phyloP scores from a whole-genome alignment of 2,113 vertebrate species.

The Pungitius pungitius region DNA sequence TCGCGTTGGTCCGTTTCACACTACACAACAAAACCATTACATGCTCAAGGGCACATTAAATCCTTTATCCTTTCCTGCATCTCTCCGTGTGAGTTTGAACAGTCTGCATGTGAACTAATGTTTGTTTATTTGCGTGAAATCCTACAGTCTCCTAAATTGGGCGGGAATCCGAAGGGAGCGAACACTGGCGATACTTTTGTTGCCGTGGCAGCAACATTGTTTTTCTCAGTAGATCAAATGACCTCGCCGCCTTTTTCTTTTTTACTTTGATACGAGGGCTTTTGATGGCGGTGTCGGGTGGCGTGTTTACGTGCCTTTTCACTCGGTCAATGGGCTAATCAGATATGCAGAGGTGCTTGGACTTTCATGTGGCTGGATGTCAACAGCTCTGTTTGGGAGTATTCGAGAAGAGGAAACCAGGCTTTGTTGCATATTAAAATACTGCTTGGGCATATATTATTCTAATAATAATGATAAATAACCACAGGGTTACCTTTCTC shows the following conservation, averaged over 20 bases:
- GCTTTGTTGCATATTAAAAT: slow-evolving; percentile 5
- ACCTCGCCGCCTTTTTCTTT: slow-evolving; percentile 35
- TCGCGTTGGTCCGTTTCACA: slow-evolving; percentile 45
- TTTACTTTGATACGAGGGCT: slow-evolving; percentile 47
- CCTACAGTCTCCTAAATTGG: slow-evolving; percentile 15
- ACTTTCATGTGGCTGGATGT: slow-evolving; percentile 34
- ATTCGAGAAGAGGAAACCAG: not conserved
- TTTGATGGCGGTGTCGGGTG: slow-evolving; percentile 46
- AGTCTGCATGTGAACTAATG: not conserved
- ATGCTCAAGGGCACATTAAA: slow-evolving; percentile 48
- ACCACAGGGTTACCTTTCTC: not conserved
- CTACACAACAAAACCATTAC: slow-evolving; percentile 47
- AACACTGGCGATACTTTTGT: slow-evolving; percentile 15
- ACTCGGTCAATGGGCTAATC: slow-evolving; percentile 42
- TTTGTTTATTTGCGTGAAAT: slow-evolving; percentile 11
- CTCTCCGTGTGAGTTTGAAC: slow-evolving; percentile 5
- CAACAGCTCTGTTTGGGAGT: slow-evolving; percentile 31
- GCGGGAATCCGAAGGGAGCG: slow-evolving; percentile 12
- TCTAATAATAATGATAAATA: slow-evolving; percentile 18
- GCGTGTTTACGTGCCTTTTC: slow-evolving; percentile 39
- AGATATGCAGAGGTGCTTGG: slow-evolving; percentile 31
- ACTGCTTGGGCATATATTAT: slow-evolving; percentile 14
- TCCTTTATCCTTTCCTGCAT: slow-evolving; percentile 32
- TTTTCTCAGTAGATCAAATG: slow-evolving; percentile 45
- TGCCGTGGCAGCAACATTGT: slow-evolving; percentile 23